Base-by-base conservation (phyloP, 1,140 invertebrate species). In the Drosophila nigrodunni region DNA sequence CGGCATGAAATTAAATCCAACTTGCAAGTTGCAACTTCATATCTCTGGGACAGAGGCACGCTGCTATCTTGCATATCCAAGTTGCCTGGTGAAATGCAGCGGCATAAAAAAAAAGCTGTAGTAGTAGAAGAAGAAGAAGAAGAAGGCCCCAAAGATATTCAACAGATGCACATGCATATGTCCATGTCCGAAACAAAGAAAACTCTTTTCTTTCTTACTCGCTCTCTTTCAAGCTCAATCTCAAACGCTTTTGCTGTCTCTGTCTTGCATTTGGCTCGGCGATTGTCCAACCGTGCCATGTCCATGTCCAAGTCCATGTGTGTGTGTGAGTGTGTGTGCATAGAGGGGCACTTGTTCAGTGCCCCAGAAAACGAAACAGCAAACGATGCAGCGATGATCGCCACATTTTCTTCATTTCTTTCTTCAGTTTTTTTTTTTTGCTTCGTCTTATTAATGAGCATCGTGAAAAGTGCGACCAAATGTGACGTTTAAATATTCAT, bases 401-500 rank as follows among this genome's bases (percentile, higher is more conserved):
- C 82, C 82, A 86, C 86, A 85, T 89, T 86, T 90, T 89, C 85
- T 86, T 89, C 75, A 86, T 88, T 83, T 88, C 65, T 65, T 71
- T 46, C 54, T 66, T 60, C 25, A 30, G 25, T 30, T 10, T 30
- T 46, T 49, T 60, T 75, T 43, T 59, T 74, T 60, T 50, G 47
- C 64, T 57, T 85, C 59, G 74, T 66, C 81, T 91, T 91, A 91
- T 91, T 91, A 91, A 91, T 91, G 88, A 91, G 88, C 87, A 90
- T 83, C 88, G 78, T 87, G 82, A 85, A 90, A 90, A 91, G 90
- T 91, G 90, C 90, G 90, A 90, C 90, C 90, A 90, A 91, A 91
- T 91, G 90, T 91, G 86, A 91, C 90, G 90, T 87, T 91, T 91
- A 91, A 91, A 91, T 91, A 91, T 91, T 91, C 89, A 91, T 91